Evolutionary conservation across 2,888 invertebrate genomes (phyloP).

Genomic region (Spisula solida): DNA sequence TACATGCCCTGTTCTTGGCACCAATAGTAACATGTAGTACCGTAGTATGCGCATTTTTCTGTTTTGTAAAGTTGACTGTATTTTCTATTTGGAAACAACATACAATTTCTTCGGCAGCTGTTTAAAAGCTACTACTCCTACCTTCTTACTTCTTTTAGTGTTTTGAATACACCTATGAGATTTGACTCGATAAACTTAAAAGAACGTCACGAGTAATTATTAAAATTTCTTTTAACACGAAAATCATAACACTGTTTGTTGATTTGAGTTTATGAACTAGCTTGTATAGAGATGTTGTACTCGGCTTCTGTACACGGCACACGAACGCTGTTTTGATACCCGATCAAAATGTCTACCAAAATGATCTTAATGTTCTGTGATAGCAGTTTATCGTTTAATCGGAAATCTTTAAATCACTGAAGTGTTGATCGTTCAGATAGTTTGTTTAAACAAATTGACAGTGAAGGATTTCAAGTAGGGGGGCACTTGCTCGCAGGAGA

Average conservation of each 20-base stretch:
- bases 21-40: no score
- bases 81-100: no score
- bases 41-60: no score
- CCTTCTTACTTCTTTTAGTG: no score
- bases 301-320: conserved; percentile 16
- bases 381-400: conserved; percentile 56
- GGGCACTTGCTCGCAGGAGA: conserved; percentile 41
- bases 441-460: conserved; percentile 54
- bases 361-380: conserved; percentile 41
- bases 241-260: not conserved
- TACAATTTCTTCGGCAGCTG: no score
- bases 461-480: conserved; percentile 44
- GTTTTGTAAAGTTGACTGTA: no score
- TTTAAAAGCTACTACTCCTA: no score
- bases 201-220: no score
- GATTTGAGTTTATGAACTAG: conserved; percentile 10
- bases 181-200: no score
- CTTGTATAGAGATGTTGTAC: conserved; percentile 27
- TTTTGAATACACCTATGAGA: no score
- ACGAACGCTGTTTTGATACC: conserved; percentile 38
- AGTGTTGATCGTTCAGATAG: conserved; percentile 47
- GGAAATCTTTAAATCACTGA: conserved; percentile 54
- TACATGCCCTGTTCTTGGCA: no score
- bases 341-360: conserved; percentile 30
- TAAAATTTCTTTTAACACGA: not conserved